Evolutionary conservation across 2,113 vertebrate species (phyloP).

Genomic region (Plestiodon gilberti): DNA sequence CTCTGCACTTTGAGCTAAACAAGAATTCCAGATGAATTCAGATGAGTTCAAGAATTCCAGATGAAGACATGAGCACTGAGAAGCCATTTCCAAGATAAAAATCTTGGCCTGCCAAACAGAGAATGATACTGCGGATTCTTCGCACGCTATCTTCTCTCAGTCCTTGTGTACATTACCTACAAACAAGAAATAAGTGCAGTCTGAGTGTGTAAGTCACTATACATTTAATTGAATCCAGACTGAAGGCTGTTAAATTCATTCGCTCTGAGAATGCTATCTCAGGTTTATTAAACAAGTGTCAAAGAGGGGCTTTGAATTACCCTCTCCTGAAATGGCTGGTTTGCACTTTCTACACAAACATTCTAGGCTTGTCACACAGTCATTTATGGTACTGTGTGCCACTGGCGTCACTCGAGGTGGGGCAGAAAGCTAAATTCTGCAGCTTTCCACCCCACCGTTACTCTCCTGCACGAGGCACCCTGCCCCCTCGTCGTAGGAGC

Average conservation of each 20-base stretch:
- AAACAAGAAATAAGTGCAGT: background rate
- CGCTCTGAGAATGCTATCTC: background rate
- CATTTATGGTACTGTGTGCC: background rate
- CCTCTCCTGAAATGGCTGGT: background rate
- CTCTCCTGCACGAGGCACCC: too few relatives aligned
- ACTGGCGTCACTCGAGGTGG: too few relatives aligned
- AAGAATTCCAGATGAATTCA: background rate
- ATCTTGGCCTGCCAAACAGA: background rate
- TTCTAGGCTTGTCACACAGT: background rate
- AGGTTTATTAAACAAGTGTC: background rate
- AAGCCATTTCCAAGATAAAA: slow-evolving; percentile 10
- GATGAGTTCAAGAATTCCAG: background rate
- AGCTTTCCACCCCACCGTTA: too few relatives aligned
- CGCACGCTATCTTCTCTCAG: background rate
- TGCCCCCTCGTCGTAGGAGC: too few relatives aligned
- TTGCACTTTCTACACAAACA: slow-evolving; percentile 13
- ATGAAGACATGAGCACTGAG: background rate
- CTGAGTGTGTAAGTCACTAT: background rate
- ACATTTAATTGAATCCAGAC: background rate
- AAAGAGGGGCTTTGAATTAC: background rate
- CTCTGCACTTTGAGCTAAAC: background rate
- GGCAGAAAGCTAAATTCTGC: too few relatives aligned
- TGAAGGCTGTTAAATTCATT: background rate
- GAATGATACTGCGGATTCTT: background rate
- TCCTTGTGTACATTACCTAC: too few relatives aligned